Evolutionary conservation across 2,888 invertebrate species (phyloP), one percentile per base, ranked within the genome.

Genomic region (Xestoiulus laeticollis): DNA sequence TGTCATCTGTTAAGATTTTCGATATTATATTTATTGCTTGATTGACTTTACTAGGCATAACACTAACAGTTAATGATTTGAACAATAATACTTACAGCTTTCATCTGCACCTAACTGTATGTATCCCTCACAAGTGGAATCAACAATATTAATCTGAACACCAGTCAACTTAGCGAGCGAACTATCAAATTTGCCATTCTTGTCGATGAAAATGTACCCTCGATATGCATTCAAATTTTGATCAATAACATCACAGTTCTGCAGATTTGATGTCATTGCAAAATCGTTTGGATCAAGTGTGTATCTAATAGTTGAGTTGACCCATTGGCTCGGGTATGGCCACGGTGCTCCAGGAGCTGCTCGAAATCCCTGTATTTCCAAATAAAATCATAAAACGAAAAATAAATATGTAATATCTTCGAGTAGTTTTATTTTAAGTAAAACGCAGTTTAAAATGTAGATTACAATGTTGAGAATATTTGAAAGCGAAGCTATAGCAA

Each of bases 81-180:
- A 48, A 14, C 48, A 48, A 4, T 48, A 48, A 16, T 48, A 48
- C 48, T 48, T 48, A 48, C 96, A 97, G 90, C 94, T 94, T 92
- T 97, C 97, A 91, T 95, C 94, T 94, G 96, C 96, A 86, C 93
- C 91, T 44, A 95, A 92, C 89, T 94, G 92, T 0, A 97, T 96
- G 90, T 93, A 93, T 0, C 92, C 92, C 90, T 95, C 94, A 91
- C 97, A 97, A 0, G 93, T 92, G 8, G 92, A 91, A 19, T 22
- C 26, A 32, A 85, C 12, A 14, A 78, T 38, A 32, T 22, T 84
- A 5, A 87, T 32, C 53, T 87, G 19, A 14, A 85, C 3, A 14
- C 53, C 85, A 33, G 6, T 30, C 32, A 87, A 22, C 16, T 26
- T 59, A 19, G 48, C 30, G 53, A 59, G 32, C 1, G 30, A 6